Percentiles rank a stretch among this genome's conserved stretches.
phyloP scores from a whole-genome alignment of 2,888 invertebrate species.

The Tupiocoris notatus region DNA sequence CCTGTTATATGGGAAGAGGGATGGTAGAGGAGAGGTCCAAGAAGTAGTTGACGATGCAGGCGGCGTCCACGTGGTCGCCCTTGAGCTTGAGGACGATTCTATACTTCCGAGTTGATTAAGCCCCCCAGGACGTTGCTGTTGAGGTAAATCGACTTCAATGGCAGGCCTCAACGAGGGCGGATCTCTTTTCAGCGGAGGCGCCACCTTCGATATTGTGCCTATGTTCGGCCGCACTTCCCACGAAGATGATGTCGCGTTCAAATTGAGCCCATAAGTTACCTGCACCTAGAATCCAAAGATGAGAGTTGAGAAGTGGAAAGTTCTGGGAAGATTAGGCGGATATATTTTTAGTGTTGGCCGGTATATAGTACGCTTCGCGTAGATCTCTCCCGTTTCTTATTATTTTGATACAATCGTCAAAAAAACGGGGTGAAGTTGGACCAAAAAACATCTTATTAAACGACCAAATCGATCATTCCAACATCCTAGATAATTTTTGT shows the following conservation, averaged over 20 bases:
- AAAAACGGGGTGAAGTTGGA: no score
- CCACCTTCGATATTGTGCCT: conserved; percentile 52
- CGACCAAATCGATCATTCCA: no score
- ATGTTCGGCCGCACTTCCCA: conserved; percentile 51
- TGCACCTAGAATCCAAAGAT: neutral
- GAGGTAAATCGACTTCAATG: conserved; percentile 49
- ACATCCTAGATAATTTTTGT: no score
- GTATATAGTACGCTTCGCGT: no score
- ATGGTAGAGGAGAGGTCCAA: conserved; percentile 16
- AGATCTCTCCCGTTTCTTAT: no score
- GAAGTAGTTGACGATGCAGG: neutral
- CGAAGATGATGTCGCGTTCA: conserved; percentile 46
- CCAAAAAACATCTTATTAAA: no score
- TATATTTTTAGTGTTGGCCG: no score
- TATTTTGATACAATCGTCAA: no score
- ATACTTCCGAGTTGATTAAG: neutral
- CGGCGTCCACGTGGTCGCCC: conserved; percentile 21
- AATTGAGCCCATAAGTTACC: conserved; percentile 17
- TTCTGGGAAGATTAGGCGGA: no score
- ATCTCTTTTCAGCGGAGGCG: conserved; percentile 47
- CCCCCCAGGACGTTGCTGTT: conserved; percentile 6
- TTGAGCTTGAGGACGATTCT: conserved; percentile 20
- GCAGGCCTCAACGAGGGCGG: conserved; percentile 51
- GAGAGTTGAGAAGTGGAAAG: no score
- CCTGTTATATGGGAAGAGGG: conserved; percentile 31